Evolutionary conservation across 2,888 invertebrate genomes (phyloP), one percentile per base, ranked within the genome.

Genomic region (Coelopa pilipes): DNA sequence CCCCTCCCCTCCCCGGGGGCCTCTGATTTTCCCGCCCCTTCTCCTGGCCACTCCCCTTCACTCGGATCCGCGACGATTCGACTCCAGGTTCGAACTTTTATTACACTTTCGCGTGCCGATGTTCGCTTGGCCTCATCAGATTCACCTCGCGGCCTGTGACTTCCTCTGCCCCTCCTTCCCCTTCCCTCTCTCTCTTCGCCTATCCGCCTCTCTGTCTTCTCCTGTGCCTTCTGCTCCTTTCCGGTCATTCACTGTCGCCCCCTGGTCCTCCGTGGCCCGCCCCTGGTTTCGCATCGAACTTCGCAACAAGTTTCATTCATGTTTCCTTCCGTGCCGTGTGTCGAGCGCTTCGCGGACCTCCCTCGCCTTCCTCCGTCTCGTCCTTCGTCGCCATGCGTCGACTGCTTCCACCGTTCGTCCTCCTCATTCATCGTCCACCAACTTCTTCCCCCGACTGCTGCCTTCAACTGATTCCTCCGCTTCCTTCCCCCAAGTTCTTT

Each of bases 11-110:
- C n/a, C n/a, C n/a, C n/a, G n/a, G n/a, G n/a, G n/a, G n/a, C n/a
- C n/a, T n/a, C n/a, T n/a, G n/a, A n/a, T n/a, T n/a, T n/a, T n/a
- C n/a, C n/a, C n/a, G n/a, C n/a, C n/a, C n/a, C n/a, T n/a, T n/a
- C n/a, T n/a, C n/a, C n/a, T n/a, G n/a, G 11, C n/a, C 17, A 45
- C 34, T 60, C 82, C 84, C 80, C 83, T 84, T 82, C 84, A n/a
- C n/a, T n/a, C n/a, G n/a, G n/a, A n/a, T n/a, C n/a, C n/a, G n/a
- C n/a, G n/a, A n/a, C 46, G 17, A 19, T 65, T 9, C 21, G 21
- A 34, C 24, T 21, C 15, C 34, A 62, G 21, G 55, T 55, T 55
- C 24, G 3, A 53, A 45, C 17, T 69, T 69, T 59, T 46, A 69
- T 59, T 69, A 69, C 69, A 69, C 57, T 69, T 45, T 46, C 19